Evolutionary conservation across 1,140 invertebrate species (phyloP), one percentile per base, ranked within the genome.

Genomic region (Lasioglossum baleicum): DNA sequence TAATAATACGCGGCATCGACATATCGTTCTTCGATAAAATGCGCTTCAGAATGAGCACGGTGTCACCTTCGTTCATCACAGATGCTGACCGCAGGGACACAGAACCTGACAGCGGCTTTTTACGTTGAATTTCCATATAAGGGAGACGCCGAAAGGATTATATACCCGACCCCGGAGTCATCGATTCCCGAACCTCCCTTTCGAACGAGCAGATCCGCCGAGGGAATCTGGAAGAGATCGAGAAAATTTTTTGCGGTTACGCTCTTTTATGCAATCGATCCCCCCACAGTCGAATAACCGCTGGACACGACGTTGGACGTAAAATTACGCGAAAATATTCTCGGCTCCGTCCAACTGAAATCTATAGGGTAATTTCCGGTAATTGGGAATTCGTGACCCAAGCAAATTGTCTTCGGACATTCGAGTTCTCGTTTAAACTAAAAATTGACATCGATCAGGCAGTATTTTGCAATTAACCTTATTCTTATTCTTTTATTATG

Each of bases 101-200:
- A 88, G 85, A 89, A 85, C 87, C 81, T 77, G 74, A 17, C 78
- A 72, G 82, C 84, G 83, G 87, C 86, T 91, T 90, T 91, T 91
- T 90, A 89, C 81, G 82, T 83, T 75, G 83, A 68, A 80, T 83
- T 86, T 85, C 87, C 89, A 88, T 90, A 87, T 89, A 89, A 83
- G 88, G 87, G 83, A 85, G 80, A 84, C 74, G 81, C 40, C 67
- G 81, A 75, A 83, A 84, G 68, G 76, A 60, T 76, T 84, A 83
- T 80, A 74, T 80, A 80, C 76, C 58, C 75, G 60, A 76, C 75
- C 51, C 51, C 53, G 61, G 31, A 74, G 61, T 75, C 73, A 58
- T 72, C 61, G 76, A 80, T 82, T 86, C 85, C 88, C 80, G 80
- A 56, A 22, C 69, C 75, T 74, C 82, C 81, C 86, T 86, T 88